Conservation (phyloP, 2,797 vertebrate species). For the Sebastes oblongus region DNA sequence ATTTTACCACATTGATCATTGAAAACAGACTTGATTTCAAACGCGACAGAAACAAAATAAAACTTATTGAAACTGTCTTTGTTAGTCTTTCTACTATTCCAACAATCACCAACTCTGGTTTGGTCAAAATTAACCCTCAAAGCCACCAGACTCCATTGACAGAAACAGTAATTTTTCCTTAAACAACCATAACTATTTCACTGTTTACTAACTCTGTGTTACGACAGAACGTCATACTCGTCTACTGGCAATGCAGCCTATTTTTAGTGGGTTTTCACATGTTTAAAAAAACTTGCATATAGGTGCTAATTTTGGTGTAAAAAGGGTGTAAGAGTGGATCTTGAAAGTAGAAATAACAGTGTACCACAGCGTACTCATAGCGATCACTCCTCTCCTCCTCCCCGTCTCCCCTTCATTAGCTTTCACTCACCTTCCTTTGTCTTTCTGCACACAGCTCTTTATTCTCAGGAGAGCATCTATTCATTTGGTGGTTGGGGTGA, state of each 20-base stretch:
- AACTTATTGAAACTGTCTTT: no score
- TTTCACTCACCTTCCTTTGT: slow-evolving; percentile 37
- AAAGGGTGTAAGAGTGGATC: neutral
- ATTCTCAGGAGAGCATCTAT: slow-evolving; percentile 24
- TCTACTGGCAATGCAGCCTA: neutral
- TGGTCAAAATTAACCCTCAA: neutral
- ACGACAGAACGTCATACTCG: no score
- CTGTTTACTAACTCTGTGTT: neutral
- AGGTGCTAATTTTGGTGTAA: neutral
- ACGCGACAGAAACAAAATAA: no score
- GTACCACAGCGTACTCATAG: neutral
- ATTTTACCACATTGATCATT: no score
- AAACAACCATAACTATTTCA: neutral
- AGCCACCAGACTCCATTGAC: no score
- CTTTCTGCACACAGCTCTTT: slow-evolving; percentile 3
- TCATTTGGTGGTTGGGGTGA: slow-evolving; percentile 39
- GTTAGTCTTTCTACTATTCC: neutral
- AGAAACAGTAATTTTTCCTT: no score
- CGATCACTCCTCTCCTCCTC: neutral
- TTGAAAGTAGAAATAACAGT: neutral
- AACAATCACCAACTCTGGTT: neutral
- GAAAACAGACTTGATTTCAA: no score
- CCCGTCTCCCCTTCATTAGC: slow-evolving; percentile 3
- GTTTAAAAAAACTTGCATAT: neutral
- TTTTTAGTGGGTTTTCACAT: neutral